Evolutionary conservation across 2,888 invertebrate species (phyloP), one percentile per base, ranked within the genome.

Genomic region (Drosophila prolongata): DNA sequence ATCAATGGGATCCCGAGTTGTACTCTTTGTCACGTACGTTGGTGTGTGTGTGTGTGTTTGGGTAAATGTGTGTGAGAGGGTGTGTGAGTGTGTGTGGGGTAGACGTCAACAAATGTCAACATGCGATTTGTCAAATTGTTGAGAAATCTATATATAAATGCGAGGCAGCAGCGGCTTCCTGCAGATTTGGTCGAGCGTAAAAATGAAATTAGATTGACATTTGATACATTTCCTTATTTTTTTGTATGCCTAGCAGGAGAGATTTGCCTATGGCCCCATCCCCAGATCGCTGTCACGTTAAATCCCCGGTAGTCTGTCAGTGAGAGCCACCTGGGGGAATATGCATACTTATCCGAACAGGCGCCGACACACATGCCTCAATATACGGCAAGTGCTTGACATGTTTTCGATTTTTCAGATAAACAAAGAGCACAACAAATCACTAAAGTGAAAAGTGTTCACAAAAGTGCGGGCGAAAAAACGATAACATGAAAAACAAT

Each of bases 141-240:
- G 73, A 78, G 82, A 78, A 75, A 56, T 71, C 65, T 56, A 40
- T 55, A 68, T 42, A 35, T 55, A 56, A 78, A 61, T 60, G 64
- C 58, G 66, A 72, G 65, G 69, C 72, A 70, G 67, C 24, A 37
- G 43, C 43, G 70, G 64, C 70, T 69, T 68, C 62, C 76, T 61
- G 53, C 64, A 67, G 69, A 73, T 60, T 65, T 85, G 78, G 65
- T 89, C 67, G 80, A 80, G 87, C 81, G 76, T 77, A 81, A 81
- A 81, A 89, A 86, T 83, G 78, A 89, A 89, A 89, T 89, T 87
- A 89, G 84, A 89, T 89, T 89, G 89, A 87, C 79, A 87, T 79
- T 79, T 87, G 85, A 88, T 89, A 89, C 77, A 85, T 83, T 77
- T 69, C 11, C 49, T 58, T 13, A 3, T 9, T n/a, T 9, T 14